Base-by-base conservation (phyloP, 2,888 invertebrate genomes). In the Drosophila anomelani region DNA sequence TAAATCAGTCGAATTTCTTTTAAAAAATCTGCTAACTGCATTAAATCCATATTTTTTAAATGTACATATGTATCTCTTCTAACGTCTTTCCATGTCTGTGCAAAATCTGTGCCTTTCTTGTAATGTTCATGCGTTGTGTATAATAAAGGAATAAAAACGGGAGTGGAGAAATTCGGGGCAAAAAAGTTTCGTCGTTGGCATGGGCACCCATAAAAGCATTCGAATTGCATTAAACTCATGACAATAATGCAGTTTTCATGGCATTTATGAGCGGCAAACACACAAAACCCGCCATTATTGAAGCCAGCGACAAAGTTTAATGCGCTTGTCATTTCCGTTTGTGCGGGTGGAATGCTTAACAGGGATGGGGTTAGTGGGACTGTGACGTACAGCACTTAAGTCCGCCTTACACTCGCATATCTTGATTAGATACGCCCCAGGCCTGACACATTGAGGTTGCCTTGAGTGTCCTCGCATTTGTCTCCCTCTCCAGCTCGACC, bases 181-280 rank as follows among this genome's bases (percentile, higher is more conserved):
- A 10, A 36, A 9, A 36, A 53, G 20, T 15, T 53, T 15, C 15
- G 10, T 23, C 23, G 34, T 10, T 23, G 36, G 34, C 34, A 7
- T 15, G 53, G 20, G 53, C 36, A 36, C 53, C 53, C 53, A 46
- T 20, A 71, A 83, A 74, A 78, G 75, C 80, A 77, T 64, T 79
- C 66, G 66, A 79, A 79, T 80, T 86, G 74, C 79, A 83, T 87
- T 81, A 85, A 74, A 76, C 34, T 43, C 68, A 72, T 47, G 72
- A 55, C 53, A 74, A 81, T 79, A 81, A 77, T 71, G 75, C 67
- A 77, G 80, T 81, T 81, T 87, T 66, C 74, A 75, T 74, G 41
- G 41, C 79, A 69, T 73, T 76, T 75, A 67, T 73, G 66, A 49
- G 38, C 43, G 39, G 26, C 20, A 36, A 55, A 78, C 66, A 66